Conservation (phyloP, 1,140 invertebrate species). For the Phthorimaea operculella region DNA sequence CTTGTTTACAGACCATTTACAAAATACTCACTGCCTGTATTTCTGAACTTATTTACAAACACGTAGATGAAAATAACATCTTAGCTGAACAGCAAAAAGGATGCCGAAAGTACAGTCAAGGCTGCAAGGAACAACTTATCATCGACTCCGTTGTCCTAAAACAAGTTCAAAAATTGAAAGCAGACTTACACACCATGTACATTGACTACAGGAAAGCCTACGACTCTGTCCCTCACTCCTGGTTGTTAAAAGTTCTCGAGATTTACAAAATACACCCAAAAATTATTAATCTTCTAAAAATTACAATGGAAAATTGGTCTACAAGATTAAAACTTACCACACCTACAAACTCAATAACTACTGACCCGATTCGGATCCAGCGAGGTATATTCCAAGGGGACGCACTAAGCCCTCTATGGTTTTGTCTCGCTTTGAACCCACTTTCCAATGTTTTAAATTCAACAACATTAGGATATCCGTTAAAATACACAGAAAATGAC, state of each 20-base stretch:
- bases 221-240: neutral
- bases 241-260: neutral
- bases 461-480: constrained; percentile 4
- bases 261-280: neutral
- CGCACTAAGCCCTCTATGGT: constrained; percentile 12
- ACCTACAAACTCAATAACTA: neutral
- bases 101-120: no score
- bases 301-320: constrained; percentile 2
- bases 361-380: constrained; percentile 2
- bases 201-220: no score
- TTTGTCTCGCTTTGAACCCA: neutral
- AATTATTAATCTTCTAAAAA: constrained; percentile 3
- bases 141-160: no score
- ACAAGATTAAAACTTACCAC: constrained; percentile 2
- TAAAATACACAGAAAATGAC: neutral
- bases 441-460: constrained; percentile 3
- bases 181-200: no score
- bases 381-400: constrained; percentile 9
- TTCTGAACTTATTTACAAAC: no score
- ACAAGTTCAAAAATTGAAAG: no score
- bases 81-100: no score
- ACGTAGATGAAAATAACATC: no score
- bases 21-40: no score
- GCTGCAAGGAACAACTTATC: no score
- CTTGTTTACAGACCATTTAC: no score